phyloP scores from a whole-genome alignment of 2,888 invertebrate genomes.

The Reticulitermes lucifugus region DNA sequence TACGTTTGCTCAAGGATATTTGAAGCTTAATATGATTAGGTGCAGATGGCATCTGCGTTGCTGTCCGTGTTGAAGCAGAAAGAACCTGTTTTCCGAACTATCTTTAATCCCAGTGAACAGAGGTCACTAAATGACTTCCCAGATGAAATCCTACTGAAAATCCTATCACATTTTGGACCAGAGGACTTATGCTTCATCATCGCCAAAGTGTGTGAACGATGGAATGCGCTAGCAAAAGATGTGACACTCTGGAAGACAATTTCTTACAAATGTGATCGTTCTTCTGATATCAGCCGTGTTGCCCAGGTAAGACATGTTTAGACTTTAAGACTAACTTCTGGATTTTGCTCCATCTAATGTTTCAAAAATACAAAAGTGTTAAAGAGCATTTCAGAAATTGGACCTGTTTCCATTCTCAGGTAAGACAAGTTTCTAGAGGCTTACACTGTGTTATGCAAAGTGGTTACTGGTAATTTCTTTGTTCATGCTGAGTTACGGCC shows the following conservation, averaged over 20 bases:
- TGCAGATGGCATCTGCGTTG: neutral
- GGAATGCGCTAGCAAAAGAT: neutral
- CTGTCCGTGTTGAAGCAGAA: neutral
- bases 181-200: neutral
- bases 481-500: neutral
- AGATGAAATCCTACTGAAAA: slow-evolving; percentile 4
- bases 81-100: neutral
- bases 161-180: neutral
- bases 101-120: neutral
- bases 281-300: neutral
- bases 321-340: too few relatives aligned
- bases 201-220: neutral
- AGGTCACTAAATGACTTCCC: slow-evolving; percentile 10
- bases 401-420: too few relatives aligned
- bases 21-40: too few relatives aligned
- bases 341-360: too few relatives aligned
- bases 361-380: too few relatives aligned
- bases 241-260: slow-evolving; percentile 2
- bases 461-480: neutral
- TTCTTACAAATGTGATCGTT: neutral
- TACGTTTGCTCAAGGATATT: too few relatives aligned
- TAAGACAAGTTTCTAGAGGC: neutral
- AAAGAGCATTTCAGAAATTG: too few relatives aligned
- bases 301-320: neutral
- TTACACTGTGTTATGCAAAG: neutral